Base-by-base conservation (phyloP, 2,888 invertebrate genomes). In the Globia sparganii region DNA sequence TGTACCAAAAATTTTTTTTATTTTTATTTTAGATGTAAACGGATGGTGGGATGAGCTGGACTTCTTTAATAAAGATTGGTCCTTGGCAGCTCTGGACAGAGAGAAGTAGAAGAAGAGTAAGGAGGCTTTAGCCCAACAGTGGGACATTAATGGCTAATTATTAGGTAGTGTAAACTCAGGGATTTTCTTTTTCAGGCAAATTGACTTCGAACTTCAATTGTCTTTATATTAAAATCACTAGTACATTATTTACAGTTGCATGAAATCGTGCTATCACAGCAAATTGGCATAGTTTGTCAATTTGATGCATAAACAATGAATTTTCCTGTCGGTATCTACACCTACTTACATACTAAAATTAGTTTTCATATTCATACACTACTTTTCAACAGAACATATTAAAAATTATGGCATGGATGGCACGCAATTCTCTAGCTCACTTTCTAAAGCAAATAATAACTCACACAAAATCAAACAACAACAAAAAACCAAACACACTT, bases 401-500 rank as follows among this genome's bases (percentile, higher is more conserved):
- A 28, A 62, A 43, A 31, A 25, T 21, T 5, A 64, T 78, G 56
- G 49, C n/a, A n/a, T 46, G 43, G 58, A 46, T 62, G 37, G 46
- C 56, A 53, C 3, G 49, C 53, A 56, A 56, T n/a, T 53, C n/a
- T 56, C 11, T n/a, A 56, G 4, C 53, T n/a, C n/a, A 28, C 70
- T 56, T 76, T 71, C 67, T 31, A 53, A 25, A 76, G 37, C 43
- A 67, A 72, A 80, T 53, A 83, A 72, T 46, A 80, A 71, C 31
- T 72, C 21, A 56, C 21, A 70, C 31, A 40, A 49, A 56, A 46
- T 58, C 28, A 65, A 68, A 71, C 34, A 69, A 46, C 34, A 69
- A 74, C 61, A 70, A 83, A 79, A 82, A 73, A 21, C 6, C n/a
- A 43, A n/a, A 58, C 68, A 61, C 65, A 83, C 77, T 77, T 75